Conservation (phyloP, 2,888 invertebrate species). For the Drosophila percnosoma region DNA sequence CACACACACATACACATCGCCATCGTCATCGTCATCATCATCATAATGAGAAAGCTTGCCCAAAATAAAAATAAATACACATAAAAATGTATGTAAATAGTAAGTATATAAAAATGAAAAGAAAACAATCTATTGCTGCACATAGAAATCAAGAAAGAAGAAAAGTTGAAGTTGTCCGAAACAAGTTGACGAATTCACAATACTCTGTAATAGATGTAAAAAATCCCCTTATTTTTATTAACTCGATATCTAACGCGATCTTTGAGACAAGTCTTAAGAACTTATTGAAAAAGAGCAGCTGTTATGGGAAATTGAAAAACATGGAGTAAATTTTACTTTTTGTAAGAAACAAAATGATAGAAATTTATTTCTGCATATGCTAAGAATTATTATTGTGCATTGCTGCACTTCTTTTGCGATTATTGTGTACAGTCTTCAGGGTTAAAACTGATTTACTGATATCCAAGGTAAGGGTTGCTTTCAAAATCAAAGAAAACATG, state of each 20-base stretch:
- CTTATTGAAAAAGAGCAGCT: neutral
- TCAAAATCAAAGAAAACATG: slow-evolving; percentile 22
- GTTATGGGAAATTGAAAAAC: neutral
- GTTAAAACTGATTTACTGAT: slow-evolving; percentile 17
- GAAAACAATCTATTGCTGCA: slow-evolving; percentile 33
- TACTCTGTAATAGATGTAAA: slow-evolving; percentile 15
- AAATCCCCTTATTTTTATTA: neutral
- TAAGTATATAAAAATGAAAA: slow-evolving; percentile 24
- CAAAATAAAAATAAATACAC: slow-evolving; percentile 29
- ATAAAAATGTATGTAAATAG: slow-evolving; percentile 20
- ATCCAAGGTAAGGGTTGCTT: slow-evolving; percentile 43
- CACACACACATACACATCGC: neutral
- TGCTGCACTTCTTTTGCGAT: slow-evolving; percentile 18
- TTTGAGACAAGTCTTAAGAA: neutral
- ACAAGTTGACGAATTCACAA: slow-evolving; percentile 4
- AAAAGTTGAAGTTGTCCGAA: slow-evolving; percentile 6
- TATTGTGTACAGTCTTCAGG: slow-evolving; percentile 34
- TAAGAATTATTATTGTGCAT: slow-evolving; percentile 21
- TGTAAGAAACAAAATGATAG: neutral
- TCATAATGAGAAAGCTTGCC: slow-evolving; percentile 69
- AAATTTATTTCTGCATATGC: neutral
- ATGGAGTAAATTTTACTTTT: neutral
- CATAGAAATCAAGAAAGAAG: slow-evolving; percentile 39
- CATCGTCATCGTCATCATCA: slow-evolving; percentile 22
- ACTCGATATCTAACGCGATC: neutral